These are phyloP conservation scores for Drosophila sulfurigaster DNA, from an alignment of 1,140 invertebrate genomes.

Conservation along the genomic window DNA sequence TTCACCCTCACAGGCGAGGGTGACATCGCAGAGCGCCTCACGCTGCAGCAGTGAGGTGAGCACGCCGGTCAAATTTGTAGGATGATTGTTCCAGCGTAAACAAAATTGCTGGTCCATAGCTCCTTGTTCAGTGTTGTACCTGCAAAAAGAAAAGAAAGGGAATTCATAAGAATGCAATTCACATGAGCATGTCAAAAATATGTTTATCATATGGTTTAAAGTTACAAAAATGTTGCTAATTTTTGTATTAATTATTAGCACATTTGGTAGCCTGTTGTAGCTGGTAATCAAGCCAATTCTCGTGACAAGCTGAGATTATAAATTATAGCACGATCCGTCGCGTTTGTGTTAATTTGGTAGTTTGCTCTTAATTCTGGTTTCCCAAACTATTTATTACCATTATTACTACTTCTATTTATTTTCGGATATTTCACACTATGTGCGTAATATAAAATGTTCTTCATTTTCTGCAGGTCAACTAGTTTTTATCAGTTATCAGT, in stretches of 20 bases:
- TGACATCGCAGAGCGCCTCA: slow-evolving; percentile 96
- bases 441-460: background rate
- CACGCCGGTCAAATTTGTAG: slow-evolving; percentile 94
- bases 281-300: background rate
- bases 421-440: background rate
- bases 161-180: background rate
- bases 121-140: slow-evolving; percentile 85
- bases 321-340: background rate
- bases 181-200: background rate
- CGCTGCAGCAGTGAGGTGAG: slow-evolving; percentile 93
- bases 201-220: background rate
- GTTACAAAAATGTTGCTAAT: slow-evolving; percentile 4
- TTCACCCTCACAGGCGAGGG: slow-evolving; percentile 95
- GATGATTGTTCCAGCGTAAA: slow-evolving; percentile 97
- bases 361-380: slow-evolving; percentile 1
- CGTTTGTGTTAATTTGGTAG: slow-evolving; percentile 2
- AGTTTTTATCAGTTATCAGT: slow-evolving; percentile 8
- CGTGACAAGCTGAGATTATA: background rate
- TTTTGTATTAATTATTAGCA: background rate
- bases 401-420: background rate
- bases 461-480: background rate
- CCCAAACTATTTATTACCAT: background rate
- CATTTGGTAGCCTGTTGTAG: background rate
- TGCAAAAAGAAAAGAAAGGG: slow-evolving; percentile 37
- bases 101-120: slow-evolving; percentile 97